Conservation (phyloP, 1,140 invertebrate genomes). For the Drosophila micromelanica region DNA sequence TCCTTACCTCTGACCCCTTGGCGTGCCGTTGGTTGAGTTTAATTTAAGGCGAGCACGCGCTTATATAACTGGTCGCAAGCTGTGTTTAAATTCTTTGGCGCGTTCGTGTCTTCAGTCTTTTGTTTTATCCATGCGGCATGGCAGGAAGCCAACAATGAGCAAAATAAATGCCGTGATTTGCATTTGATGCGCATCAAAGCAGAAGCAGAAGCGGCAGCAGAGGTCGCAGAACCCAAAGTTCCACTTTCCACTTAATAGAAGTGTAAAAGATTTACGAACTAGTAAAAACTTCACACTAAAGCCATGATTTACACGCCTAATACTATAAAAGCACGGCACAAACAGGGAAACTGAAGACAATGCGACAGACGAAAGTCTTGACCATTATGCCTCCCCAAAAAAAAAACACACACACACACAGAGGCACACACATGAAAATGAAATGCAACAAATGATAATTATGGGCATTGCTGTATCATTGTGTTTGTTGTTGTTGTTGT, state of each 20-base stretch:
- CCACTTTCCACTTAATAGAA: slow-evolving; percentile 36
- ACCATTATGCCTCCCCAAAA: slow-evolving; percentile 3
- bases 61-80: slow-evolving; percentile 60
- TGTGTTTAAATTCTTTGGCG: slow-evolving; percentile 31
- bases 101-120: slow-evolving; percentile 74
- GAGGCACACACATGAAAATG: slow-evolving; percentile 32
- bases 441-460: slow-evolving; percentile 76
- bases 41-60: slow-evolving; percentile 71
- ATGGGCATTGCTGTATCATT: slow-evolving; percentile 58
- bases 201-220: not conserved
- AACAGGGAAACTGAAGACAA: slow-evolving; percentile 7
- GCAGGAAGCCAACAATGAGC: slow-evolving; percentile 52
- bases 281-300: slow-evolving; percentile 25
- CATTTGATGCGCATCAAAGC: slow-evolving; percentile 60
- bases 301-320: slow-evolving; percentile 40
- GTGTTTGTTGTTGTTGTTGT: slow-evolving; percentile 26
- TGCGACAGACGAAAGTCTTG: slow-evolving; percentile 29
- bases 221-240: slow-evolving; percentile 3
- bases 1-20: slow-evolving; percentile 44
- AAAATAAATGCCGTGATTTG: slow-evolving; percentile 48
- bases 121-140: slow-evolving; percentile 51
- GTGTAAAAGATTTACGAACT: slow-evolving; percentile 43
- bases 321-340: slow-evolving; percentile 5
- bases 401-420: slow-evolving; percentile 31
- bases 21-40: slow-evolving; percentile 49